Evolutionary conservation across 2,113 vertebrate species (phyloP).

Genomic region (Taurulus bubalis): DNA sequence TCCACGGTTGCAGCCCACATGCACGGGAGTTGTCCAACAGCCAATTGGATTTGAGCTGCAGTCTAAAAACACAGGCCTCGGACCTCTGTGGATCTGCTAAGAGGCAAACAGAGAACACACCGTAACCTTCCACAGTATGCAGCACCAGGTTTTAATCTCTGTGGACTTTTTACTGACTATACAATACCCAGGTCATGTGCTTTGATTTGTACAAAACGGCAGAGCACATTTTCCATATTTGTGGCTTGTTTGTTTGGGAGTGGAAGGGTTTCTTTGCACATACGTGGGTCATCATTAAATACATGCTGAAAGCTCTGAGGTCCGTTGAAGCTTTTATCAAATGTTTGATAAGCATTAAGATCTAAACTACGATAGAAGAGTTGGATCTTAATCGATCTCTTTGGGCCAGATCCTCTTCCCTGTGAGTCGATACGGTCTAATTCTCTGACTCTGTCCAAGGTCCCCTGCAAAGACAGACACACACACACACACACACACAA

Average conservation of each 20-base stretch:
- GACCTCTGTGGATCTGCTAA: constrained; percentile 61
- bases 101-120: constrained; percentile 44
- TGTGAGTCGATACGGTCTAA: constrained; percentile 43
- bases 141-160: constrained; percentile 30
- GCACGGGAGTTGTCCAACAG: constrained; percentile 6
- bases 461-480: constrained; percentile 13
- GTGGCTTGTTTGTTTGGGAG: neutral
- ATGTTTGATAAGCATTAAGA: constrained; percentile 29
- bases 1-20: neutral
- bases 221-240: neutral
- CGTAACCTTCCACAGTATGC: no score
- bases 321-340: constrained; percentile 23
- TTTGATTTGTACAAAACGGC: neutral
- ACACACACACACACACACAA: neutral
- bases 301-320: neutral
- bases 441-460: constrained; percentile 39
- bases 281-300: neutral
- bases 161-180: neutral
- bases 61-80: neutral
- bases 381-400: constrained; percentile 9
- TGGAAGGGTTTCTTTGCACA: neutral
- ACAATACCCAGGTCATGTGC: neutral
- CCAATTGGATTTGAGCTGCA: constrained; percentile 35
- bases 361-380: constrained; percentile 6
- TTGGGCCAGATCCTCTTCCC: constrained; percentile 38